Base-by-base conservation (phyloP, 37 sponge, comb jelly and placozoan genomes). In the Mnemiopsis leidyi region DNA sequence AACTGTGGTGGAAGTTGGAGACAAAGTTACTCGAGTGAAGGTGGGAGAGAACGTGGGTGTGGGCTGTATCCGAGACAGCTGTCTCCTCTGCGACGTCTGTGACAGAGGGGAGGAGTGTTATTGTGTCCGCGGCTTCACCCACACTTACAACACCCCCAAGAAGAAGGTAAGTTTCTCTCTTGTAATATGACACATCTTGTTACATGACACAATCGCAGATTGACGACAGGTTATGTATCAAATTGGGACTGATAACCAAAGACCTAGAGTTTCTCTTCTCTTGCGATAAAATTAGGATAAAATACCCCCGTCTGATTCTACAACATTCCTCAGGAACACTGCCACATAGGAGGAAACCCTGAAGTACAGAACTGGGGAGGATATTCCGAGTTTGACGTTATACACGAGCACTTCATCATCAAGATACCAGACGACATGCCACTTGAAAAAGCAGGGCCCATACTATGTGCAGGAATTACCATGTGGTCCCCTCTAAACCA, bases 311-410 rank as follows among this genome's bases (percentile, higher is more conserved):
- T n/a, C n/a, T n/a, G n/a, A n/a, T n/a, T n/a, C 68, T 67, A 67
- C 68, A 67, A 67, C n/a, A 69, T 69, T n/a, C 36, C 35, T 28
- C 18, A 77, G 79, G 79, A 77, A 23, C 9, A 85, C 90, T 23
- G 90, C 26, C 90, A 85, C 90, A 85, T 85, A 32, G 90, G 90
- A 85, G 90, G 90, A 3, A 85, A 85, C 90, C 90, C 32, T 2
- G 90, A 85, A 25, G 36, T 37, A 18, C 90, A 85, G 36, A 85
- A 38, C 40, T 25, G 13, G 9, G 90, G 90, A 32, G 90, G 90
- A 20, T 85, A 85, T 29, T 36, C 61, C 2, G 48, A 40, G 26
- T 85, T 40, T 85, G 61, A 38, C 90, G 90, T 85, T 25, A 3
- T 85, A n/a, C 90, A 85, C 90, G 90, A 85, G 48, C 90, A 40